Evolutionary conservation across 2,797 vertebrate species (phyloP).

Genomic region (Novumbra hubbsi): DNA sequence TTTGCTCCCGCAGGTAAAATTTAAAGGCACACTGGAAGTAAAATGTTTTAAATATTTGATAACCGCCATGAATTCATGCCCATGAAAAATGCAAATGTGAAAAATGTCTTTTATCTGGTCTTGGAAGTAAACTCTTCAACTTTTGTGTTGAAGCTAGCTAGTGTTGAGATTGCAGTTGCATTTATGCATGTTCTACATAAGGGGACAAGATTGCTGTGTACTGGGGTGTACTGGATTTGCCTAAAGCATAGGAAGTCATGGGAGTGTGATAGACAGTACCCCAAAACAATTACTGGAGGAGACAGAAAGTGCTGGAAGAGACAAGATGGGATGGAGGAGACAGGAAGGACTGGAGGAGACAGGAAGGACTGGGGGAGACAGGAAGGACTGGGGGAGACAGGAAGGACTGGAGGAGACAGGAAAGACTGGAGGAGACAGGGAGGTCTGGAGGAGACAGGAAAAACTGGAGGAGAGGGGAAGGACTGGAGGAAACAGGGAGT

Average conservation of each 20-base stretch:
- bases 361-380: constrained; percentile 6
- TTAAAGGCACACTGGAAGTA: too few species aligned
- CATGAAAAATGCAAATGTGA: too few species aligned
- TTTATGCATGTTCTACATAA: too few species aligned
- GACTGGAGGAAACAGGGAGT: neutral
- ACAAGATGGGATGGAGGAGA: neutral
- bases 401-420: neutral
- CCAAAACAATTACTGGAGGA: neutral
- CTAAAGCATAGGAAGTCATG: neutral
- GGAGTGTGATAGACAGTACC: neutral
- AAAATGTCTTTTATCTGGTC: too few species aligned
- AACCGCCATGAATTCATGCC: too few species aligned
- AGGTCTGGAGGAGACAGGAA: constrained; percentile 9
- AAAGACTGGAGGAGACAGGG: neutral
- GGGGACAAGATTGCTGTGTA: neutral
- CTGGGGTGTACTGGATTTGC: neutral
- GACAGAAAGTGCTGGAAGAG: constrained; percentile 2
- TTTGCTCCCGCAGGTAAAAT: too few species aligned
- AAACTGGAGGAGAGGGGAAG: neutral
- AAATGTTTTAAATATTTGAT: too few species aligned
- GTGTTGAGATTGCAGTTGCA: too few species aligned
- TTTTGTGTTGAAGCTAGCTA: too few species aligned
- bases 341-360: neutral
- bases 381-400: neutral
- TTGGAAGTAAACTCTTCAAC: too few species aligned